These are phyloP conservation scores for Elephantulus edwardii DNA, from an alignment of 2,113 vertebrate species.

Conservation along the genomic window DNA sequence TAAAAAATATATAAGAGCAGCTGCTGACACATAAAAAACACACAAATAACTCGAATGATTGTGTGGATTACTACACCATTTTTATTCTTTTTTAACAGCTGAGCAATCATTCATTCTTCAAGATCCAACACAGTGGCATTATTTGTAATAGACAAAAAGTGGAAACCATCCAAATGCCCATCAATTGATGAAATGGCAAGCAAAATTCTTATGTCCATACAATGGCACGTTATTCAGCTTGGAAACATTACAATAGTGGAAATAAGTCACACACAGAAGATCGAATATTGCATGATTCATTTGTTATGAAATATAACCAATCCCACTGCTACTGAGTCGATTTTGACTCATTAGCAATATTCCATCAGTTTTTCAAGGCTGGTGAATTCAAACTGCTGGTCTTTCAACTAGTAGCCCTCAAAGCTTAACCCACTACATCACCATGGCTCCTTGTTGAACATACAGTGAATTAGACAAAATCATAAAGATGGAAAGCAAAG, in stretches of 20 bases:
- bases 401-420: too few relatives aligned
- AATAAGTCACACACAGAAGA: not conserved
- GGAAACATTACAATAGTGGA: not conserved
- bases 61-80: not conserved
- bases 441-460: too few relatives aligned
- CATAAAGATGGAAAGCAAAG: not conserved
- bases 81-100: not conserved
- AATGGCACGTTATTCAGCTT: not conserved
- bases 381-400: too few relatives aligned
- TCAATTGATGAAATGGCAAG: not conserved
- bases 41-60: not conserved
- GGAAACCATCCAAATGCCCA: not conserved
- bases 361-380: too few relatives aligned
- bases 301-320: not conserved
- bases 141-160: not conserved
- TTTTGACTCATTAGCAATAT: too few relatives aligned
- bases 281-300: not conserved
- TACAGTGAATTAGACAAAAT: not conserved
- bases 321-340: too few relatives aligned
- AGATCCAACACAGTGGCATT: not conserved
- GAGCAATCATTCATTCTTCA: conserved; percentile 1
- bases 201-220: not conserved
- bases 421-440: too few relatives aligned
- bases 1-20: not conserved
- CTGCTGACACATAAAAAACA: not conserved